These are phyloP conservation scores for Boloria euphrosyne DNA, from an alignment of 2,888 invertebrate species.

Conservation along the genomic window DNA sequence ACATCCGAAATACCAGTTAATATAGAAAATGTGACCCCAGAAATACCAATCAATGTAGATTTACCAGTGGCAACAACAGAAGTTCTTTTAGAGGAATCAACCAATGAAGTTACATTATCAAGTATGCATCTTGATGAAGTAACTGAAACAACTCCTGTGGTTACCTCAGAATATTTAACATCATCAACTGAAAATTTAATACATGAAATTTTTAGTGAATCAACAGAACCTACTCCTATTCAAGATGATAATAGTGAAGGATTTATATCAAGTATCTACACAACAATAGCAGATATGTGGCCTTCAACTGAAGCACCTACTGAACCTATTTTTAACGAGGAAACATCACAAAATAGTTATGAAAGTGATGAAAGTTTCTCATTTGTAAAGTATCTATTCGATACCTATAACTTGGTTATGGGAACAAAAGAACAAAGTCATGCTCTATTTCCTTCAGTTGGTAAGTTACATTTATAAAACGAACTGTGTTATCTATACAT, in stretches of 20 bases:
- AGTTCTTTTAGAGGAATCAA: conserved; percentile 31
- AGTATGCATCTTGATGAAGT: conserved; percentile 40
- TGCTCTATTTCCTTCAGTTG: conserved; percentile 65
- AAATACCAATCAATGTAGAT: conserved; percentile 22
- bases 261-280: conserved; percentile 61
- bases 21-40: too few species aligned
- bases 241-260: conserved; percentile 44
- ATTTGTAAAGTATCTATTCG: conserved; percentile 60
- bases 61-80: conserved; percentile 29
- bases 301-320: conserved; percentile 55
- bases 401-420: conserved; percentile 61
- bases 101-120: conserved; percentile 37
- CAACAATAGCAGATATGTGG: conserved; percentile 66
- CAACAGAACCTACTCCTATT: conserved; percentile 37
- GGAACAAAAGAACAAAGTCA: conserved; percentile 64
- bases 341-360: conserved; percentile 38
- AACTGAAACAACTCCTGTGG: conserved; percentile 14
- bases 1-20: too few species aligned
- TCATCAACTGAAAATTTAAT: conserved; percentile 31
- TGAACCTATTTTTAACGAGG: conserved; percentile 56
- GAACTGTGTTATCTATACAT: too few species aligned
- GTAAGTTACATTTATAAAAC: conserved; percentile 50
- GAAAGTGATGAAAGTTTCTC: conserved; percentile 60
- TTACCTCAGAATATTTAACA: conserved; percentile 16
- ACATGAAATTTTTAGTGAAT: conserved; percentile 40